phyloP scores from a whole-genome alignment of 2,888 invertebrate species.

The Tipula vernalis region DNA sequence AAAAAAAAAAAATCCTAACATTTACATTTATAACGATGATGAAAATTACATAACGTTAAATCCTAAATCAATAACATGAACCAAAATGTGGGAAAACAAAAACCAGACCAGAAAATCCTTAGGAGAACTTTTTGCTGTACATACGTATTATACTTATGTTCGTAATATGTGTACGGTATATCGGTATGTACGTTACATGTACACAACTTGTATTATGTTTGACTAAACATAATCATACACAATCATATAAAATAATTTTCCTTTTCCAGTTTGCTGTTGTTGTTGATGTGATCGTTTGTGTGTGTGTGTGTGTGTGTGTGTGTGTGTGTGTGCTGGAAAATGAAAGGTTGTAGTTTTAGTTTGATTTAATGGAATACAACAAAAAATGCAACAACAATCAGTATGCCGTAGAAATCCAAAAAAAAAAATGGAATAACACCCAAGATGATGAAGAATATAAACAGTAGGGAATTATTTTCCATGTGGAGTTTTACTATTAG shows the following conservation, averaged over 20 bases:
- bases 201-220: neutral
- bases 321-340: neutral
- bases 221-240: neutral
- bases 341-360: neutral
- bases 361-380: neutral
- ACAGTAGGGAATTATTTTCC: neutral
- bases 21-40: slow-evolving; percentile 4
- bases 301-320: neutral
- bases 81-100: neutral
- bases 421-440: no score
- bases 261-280: neutral
- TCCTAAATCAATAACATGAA: neutral
- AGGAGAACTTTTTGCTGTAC: neutral
- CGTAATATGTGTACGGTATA: neutral
- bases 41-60: slow-evolving; percentile 4
- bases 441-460: neutral
- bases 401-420: neutral
- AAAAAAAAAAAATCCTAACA: neutral
- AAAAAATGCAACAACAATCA: neutral
- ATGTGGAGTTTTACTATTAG: neutral
- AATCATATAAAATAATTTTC: neutral
- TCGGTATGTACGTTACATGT: neutral
- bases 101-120: neutral
- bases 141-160: neutral
- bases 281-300: neutral